Base-by-base conservation (phyloP, 2,888 invertebrate species). In the Suillia variegata region DNA sequence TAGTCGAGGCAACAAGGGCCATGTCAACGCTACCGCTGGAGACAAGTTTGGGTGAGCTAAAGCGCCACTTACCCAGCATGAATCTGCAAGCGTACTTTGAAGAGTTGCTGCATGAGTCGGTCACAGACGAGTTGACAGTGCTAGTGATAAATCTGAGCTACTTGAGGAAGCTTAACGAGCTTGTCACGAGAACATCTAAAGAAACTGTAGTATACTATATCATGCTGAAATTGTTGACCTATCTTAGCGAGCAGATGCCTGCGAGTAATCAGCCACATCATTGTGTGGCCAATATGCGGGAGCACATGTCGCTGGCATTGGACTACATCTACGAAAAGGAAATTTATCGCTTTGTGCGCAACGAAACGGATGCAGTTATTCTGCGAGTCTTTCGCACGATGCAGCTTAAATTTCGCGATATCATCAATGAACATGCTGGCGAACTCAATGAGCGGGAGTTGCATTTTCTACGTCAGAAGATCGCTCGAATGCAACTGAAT, bases 281-380 rank as follows among this genome's bases (percentile, higher is more conserved):
- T n/a, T 61, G 58, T 12, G 24, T 56, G 2, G 52, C 21, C 2
- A 34, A 51, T 10, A 51, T 66, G 31, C 66, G 63, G 15, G 61
- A 61, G 24, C 56, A 62, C 13, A 66, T 67, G 67, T 63, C 67
- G 3, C 49, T 67, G 38, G 67, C 64, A 13, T 51, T 67, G 13
- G 61, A 60, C 15, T 57, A 66, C 21, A 50, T 66, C 1, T 55
- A 66, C 10, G 58, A 62, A 18, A 59, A 59, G 22, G 54, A 63
- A 13, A 48, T 62, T 31, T 66, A 63, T 20, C 63, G 59, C 54
- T 47, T 42, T 38, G 59, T 58, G 5, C 62, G 58, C 6, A 62
- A 62, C 1, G 33, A 61, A 15, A 56, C 52, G 24, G 65, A 64
- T 13, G 60, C 59, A 12, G 20, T 60, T 10, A 59, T 67, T 1